Evolutionary conservation across 2,888 invertebrate genomes (phyloP).

Genomic region (Acrobasis suavella): DNA sequence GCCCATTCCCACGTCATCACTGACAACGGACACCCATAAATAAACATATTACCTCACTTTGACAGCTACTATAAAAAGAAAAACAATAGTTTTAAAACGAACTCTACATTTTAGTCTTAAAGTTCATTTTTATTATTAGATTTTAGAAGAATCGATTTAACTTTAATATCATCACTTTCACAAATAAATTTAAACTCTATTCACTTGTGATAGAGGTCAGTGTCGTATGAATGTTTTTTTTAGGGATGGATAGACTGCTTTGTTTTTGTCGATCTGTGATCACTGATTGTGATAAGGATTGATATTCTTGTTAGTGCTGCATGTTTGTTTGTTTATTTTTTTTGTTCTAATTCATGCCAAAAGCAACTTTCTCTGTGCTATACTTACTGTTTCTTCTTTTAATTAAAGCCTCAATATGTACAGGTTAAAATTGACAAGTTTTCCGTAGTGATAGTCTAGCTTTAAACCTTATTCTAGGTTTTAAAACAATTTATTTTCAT

Average conservation of each 20-base stretch:
- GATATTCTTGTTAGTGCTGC: conserved; percentile 25
- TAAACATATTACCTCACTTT: conserved; percentile 71
- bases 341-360: background rate
- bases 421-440: too few relatives aligned
- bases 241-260: conserved; percentile 51
- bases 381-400: background rate
- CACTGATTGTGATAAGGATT: conserved; percentile 48
- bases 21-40: conserved; percentile 58
- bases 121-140: background rate
- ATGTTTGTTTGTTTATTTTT: conserved; percentile 22
- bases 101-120: background rate
- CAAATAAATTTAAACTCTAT: background rate
- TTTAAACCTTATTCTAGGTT: too few relatives aligned
- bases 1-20: conserved; percentile 60
- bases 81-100: background rate
- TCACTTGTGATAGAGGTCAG: background rate
- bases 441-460: too few relatives aligned
- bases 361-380: background rate
- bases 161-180: background rate
- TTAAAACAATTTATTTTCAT: too few relatives aligned
- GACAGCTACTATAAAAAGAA: conserved; percentile 66
- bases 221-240: background rate
- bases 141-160: background rate
- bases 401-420: too few relatives aligned
- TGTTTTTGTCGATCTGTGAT: conserved; percentile 62